A percentile compares a stretch with the other conserved stretches of the same genome.
Conservation (phyloP, 2,888 invertebrate species). For the Tethea ocularis region DNA sequence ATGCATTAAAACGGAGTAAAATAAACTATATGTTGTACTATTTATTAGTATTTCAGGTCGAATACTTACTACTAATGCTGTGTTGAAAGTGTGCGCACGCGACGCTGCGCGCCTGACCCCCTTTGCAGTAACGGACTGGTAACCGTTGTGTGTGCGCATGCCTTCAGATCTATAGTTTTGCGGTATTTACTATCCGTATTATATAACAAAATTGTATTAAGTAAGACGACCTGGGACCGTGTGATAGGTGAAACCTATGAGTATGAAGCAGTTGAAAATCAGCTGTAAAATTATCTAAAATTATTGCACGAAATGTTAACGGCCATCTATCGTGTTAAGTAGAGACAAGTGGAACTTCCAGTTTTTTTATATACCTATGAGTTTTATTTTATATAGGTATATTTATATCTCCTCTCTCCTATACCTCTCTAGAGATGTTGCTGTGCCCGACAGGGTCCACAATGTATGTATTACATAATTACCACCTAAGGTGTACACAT, state of each 20-base stretch:
- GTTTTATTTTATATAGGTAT: too few species aligned
- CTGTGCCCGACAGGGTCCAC: too few species aligned
- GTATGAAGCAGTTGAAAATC: not conserved
- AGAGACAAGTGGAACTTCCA: too few species aligned
- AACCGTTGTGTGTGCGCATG: slow-evolving; percentile 22
- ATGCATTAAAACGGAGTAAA: not conserved
- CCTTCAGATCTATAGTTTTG: slow-evolving; percentile 31
- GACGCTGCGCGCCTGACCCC: slow-evolving; percentile 64
- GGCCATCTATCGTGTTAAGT: not conserved
- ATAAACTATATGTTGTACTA: not conserved
- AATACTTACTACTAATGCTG: slow-evolving; percentile 41
- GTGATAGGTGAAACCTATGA: slow-evolving; percentile 3
- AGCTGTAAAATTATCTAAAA: not conserved
- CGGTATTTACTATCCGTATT: slow-evolving; percentile 17
- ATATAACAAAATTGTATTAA: slow-evolving; percentile 7
- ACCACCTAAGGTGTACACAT: too few species aligned
- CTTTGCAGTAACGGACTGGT: slow-evolving; percentile 65
- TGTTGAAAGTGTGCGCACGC: slow-evolving; percentile 73
- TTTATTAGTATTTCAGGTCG: slow-evolving; percentile 53
- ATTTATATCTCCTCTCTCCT: too few species aligned
- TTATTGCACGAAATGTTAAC: not conserved
- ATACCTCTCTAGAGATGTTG: too few species aligned
- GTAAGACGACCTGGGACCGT: not conserved
- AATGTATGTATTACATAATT: too few species aligned
- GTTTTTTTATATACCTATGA: too few species aligned